phyloP scores from a whole-genome alignment of 2,888 invertebrate genomes.

The Tetranychus piercei region DNA sequence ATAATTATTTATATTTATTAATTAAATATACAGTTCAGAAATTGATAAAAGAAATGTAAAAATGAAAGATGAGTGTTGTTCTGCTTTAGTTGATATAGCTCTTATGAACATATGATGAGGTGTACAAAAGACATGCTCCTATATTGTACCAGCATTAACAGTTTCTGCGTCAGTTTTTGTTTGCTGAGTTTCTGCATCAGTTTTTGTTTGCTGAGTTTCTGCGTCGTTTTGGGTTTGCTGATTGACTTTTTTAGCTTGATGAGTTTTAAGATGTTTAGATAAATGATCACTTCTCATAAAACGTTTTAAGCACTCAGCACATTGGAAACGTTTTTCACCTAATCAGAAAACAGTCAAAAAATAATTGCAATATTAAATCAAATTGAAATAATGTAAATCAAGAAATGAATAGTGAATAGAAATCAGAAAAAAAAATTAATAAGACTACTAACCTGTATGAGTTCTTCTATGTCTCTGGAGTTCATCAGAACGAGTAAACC shows the following conservation, averaged over 20 bases:
- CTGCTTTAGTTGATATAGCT: too few relatives aligned
- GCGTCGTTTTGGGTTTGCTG: conserved; percentile 18
- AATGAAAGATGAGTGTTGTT: too few relatives aligned
- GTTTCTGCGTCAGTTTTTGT: conserved; percentile 11
- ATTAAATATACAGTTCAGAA: too few relatives aligned
- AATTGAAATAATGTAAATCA: not conserved
- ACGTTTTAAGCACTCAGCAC: conserved; percentile 87
- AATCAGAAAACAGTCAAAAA: not conserved
- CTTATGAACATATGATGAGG: too few relatives aligned
- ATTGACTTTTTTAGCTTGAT: conserved; percentile 33
- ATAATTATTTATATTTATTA: too few relatives aligned
- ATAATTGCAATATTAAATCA: not conserved
- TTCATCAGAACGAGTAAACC: conserved; percentile 88
- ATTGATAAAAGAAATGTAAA: too few relatives aligned
- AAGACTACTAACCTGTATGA: conserved; percentile 47
- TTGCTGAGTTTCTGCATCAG: too few relatives aligned
- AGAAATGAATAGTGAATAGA: not conserved
- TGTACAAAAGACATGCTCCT: too few relatives aligned
- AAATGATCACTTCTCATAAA: conserved; percentile 96
- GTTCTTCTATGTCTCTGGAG: conserved; percentile 84
- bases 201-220: conserved; percentile 50
- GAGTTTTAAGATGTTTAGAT: conserved; percentile 90
- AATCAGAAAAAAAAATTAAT: not conserved
- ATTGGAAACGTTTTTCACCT: conserved; percentile 77
- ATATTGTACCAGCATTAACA: not conserved